These are phyloP conservation scores for Elachura formosa DNA, from an alignment of 2,113 vertebrate genomes.

Conservation along the genomic window DNA sequence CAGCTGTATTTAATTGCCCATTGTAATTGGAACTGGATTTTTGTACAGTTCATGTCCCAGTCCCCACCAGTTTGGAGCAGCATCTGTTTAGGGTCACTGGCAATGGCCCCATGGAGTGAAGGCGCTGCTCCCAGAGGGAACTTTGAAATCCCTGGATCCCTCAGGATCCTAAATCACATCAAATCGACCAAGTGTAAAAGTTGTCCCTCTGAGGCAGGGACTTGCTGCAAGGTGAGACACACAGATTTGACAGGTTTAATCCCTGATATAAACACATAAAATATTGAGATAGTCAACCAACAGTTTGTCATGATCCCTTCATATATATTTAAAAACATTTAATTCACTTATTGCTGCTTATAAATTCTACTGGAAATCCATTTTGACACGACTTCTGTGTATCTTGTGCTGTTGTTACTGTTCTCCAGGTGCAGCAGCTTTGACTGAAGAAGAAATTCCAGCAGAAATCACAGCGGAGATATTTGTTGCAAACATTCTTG, in stretches of 20 bases:
- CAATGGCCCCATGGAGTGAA: rapidly evolving
- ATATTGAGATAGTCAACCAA: not conserved
- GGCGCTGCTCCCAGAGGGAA: not conserved
- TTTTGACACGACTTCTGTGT: not conserved
- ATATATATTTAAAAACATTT: not conserved
- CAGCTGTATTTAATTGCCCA: not conserved
- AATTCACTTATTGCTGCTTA: not conserved
- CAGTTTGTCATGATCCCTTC: not conserved
- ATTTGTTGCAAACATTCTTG: constrained; percentile 80
- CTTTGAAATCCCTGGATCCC: not conserved
- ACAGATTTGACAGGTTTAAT: not conserved
- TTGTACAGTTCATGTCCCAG: not conserved
- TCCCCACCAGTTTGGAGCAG: not conserved
- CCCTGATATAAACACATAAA: not conserved
- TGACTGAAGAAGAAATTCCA: constrained; percentile 77
- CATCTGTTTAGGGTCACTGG: not conserved
- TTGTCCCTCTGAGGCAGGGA: not conserved
- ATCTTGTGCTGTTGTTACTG: not conserved
- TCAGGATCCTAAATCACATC: not conserved
- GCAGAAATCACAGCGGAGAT: constrained; percentile 79
- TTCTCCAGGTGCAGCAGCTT: constrained; percentile 63
- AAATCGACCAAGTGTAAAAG: not conserved
- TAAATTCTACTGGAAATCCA: not conserved
- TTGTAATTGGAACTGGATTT: not conserved
- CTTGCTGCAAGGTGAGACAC: not conserved